Percentiles rank a stretch among this genome's conserved stretches.
Evolutionary conservation across 2,113 vertebrate genomes (phyloP).

Genomic region (Xiphophorus couchianus): DNA sequence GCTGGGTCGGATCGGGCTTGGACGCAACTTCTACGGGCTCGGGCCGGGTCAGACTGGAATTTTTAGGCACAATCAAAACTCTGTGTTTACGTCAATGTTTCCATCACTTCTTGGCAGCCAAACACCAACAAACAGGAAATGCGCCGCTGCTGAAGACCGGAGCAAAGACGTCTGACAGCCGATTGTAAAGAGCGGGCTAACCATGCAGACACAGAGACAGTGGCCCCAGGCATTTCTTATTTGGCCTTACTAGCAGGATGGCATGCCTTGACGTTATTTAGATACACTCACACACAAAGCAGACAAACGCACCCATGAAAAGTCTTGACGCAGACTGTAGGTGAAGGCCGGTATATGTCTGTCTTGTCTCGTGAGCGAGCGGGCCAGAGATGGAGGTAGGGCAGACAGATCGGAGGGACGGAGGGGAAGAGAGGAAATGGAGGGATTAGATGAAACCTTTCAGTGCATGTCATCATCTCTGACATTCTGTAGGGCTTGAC

Average conservation of each 20-base stretch:
- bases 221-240: slow-evolving; percentile 65
- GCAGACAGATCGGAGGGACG: slow-evolving; percentile 59
- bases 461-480: slow-evolving; percentile 79
- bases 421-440: slow-evolving; percentile 68
- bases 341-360: slow-evolving; percentile 73
- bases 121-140: slow-evolving; percentile 28
- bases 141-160: slow-evolving; percentile 32
- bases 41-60: no score
- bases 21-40: no score
- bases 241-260: slow-evolving; percentile 61
- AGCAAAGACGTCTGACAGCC: slow-evolving; percentile 58
- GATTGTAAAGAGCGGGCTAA: slow-evolving; percentile 55
- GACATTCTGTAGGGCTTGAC: slow-evolving; percentile 83
- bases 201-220: slow-evolving; percentile 58
- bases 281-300: slow-evolving; percentile 30
- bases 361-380: slow-evolving; percentile 66
- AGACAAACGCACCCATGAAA: slow-evolving; percentile 39
- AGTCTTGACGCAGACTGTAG: slow-evolving; percentile 67
- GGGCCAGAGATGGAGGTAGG: slow-evolving; percentile 58
- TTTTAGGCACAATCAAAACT: no score
- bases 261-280: slow-evolving; percentile 58
- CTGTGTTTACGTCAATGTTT: not conserved
- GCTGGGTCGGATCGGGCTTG: no score
- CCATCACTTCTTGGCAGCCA: not conserved
- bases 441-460: slow-evolving; percentile 79